phyloP scores from a whole-genome alignment of 2,888 invertebrate species.

The Metallyticus violacea region DNA sequence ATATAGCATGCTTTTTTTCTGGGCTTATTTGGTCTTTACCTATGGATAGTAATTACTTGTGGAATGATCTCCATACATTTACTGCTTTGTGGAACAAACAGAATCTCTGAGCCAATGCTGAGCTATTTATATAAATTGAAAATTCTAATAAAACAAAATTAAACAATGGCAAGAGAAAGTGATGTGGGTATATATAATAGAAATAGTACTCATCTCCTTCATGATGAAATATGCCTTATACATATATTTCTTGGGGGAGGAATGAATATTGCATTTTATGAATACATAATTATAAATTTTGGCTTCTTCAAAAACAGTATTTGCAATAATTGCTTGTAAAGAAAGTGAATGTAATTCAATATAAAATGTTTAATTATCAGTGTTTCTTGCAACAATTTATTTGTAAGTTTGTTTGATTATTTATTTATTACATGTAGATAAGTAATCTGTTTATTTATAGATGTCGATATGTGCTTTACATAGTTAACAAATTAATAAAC shows the following conservation, averaged over 20 bases:
- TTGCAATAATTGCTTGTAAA: neutral
- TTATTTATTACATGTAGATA: neutral
- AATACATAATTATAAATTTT: no score
- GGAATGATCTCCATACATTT: neutral
- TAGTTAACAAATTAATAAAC: no score
- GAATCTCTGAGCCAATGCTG: neutral
- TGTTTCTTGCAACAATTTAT: no score
- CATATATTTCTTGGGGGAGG: no score
- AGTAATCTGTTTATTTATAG: neutral
- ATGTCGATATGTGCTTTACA: neutral
- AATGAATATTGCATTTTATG: no score
- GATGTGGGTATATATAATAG: no score
- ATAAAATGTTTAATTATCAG: neutral
- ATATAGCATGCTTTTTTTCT: no score
- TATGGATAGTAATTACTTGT: neutral
- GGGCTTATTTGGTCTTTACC: neutral
- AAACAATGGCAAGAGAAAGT: no score
- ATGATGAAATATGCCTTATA: neutral
- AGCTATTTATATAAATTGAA: no score
- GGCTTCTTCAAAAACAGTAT: no score
- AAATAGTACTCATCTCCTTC: neutral
- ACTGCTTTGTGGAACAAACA: neutral
- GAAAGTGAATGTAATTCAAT: neutral
- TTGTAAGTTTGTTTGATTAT: neutral
- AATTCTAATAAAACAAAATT: no score